phyloP scores from a whole-genome alignment of 1,140 invertebrate species.

The Neodiprion lecontei region DNA sequence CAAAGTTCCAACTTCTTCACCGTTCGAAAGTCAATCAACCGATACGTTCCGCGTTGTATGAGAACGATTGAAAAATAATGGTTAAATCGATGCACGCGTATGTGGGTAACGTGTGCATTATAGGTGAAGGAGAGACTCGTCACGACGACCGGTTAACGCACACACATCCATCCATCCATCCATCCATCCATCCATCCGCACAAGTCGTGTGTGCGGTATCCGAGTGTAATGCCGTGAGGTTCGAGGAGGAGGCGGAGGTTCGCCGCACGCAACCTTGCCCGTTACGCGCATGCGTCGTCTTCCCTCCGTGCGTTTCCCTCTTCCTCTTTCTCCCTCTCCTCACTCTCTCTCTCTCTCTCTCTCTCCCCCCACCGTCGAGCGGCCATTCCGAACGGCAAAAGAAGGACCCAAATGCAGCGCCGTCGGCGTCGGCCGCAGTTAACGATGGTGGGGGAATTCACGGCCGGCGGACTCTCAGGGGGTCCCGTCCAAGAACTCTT shows the following conservation, averaged over 20 bases:
- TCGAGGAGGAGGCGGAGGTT: not conserved
- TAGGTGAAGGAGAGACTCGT: too few species aligned
- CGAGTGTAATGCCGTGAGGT: not conserved
- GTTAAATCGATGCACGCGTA: too few species aligned
- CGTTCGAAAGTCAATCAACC: too few species aligned
- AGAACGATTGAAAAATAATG: too few species aligned
- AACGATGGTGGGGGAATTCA: conserved; percentile 4
- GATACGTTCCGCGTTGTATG: too few species aligned
- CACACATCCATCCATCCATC: too few species aligned
- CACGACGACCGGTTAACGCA: too few species aligned
- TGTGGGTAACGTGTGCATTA: too few species aligned
- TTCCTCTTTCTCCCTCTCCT: not conserved
- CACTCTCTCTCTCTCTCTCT: not conserved
- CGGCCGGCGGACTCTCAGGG: conserved; percentile 12
- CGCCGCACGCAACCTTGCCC: not conserved
- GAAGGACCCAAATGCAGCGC: conserved; percentile 9
- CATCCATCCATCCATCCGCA: too few species aligned
- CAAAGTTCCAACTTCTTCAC: too few species aligned
- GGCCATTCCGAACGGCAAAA: conserved; percentile 4
- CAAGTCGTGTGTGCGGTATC: too few species aligned
- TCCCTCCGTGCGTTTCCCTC: not conserved
- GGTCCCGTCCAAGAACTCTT: conserved; percentile 19
- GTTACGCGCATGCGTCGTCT: conserved; percentile 6
- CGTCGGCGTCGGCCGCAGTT: not conserved
- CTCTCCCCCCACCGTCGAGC: not conserved